Percentiles rank a stretch among this genome's conserved stretches.
Evolutionary conservation across 2,797 vertebrate genomes (phyloP).

Genomic region (Nothura maculosa): DNA sequence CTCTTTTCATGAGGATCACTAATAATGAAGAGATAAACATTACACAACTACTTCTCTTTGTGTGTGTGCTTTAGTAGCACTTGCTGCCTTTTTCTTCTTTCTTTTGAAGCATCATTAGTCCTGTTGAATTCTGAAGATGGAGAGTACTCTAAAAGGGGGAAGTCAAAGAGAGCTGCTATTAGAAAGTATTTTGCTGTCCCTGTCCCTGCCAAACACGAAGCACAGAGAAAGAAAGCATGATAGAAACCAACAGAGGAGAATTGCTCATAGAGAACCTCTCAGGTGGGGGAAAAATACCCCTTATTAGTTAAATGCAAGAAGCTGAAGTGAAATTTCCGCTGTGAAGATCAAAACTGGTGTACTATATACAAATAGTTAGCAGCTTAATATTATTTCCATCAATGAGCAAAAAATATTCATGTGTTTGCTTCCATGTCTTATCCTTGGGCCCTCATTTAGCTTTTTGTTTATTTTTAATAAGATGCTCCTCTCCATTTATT

Average conservation of each 20-base stretch:
- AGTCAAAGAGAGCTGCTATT: neutral
- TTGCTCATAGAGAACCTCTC: neutral
- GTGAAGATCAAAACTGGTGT: neutral
- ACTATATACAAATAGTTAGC: neutral
- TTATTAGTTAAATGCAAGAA: neutral
- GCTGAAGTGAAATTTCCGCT: neutral
- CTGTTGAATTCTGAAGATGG: neutral
- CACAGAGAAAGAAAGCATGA: neutral
- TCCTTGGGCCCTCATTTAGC: neutral
- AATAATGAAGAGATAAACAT: neutral
- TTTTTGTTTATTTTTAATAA: neutral
- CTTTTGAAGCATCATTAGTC: neutral
- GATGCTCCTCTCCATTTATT: neutral
- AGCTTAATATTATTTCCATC: neutral
- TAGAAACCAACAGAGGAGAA: neutral
- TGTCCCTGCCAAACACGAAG: neutral
- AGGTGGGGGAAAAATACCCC: neutral
- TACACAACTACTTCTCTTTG: neutral
- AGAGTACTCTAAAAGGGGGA: neutral
- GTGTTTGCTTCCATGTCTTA: neutral
- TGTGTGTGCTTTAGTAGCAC: fast-evolving
- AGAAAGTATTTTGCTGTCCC: neutral
- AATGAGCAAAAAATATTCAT: neutral
- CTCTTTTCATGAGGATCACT: neutral
- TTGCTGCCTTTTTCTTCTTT: neutral